These are phyloP conservation scores for Drosophila emarginata DNA, from an alignment of 2,888 invertebrate genomes.

Conservation along the genomic window DNA sequence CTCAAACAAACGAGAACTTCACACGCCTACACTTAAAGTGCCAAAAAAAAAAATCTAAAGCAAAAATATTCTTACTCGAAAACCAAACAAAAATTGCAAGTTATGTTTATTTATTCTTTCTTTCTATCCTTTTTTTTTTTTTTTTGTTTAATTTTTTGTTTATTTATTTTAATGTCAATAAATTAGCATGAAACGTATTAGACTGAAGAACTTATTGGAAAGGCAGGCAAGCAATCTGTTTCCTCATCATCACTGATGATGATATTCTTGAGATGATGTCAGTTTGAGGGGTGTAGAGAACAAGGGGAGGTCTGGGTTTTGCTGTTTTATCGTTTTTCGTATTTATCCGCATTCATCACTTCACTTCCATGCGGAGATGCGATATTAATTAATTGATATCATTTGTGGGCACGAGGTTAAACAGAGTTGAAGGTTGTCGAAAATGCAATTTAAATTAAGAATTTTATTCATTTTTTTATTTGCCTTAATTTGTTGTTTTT, in stretches of 20 bases:
- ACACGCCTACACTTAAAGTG: background rate
- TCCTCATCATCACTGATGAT: background rate
- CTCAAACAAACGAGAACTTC: constrained; percentile 1
- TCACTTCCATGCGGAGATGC: background rate
- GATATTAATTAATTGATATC: constrained; percentile 4
- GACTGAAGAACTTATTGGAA: background rate
- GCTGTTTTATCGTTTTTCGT: background rate
- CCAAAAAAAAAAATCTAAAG: no score
- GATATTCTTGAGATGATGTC: background rate
- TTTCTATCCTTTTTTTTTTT: background rate
- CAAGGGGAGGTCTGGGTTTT: background rate
- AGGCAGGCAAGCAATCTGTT: background rate
- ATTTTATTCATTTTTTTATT: background rate
- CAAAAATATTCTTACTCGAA: background rate
- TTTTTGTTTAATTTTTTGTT: background rate
- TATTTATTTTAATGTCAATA: constrained; percentile 2
- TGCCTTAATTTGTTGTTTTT: background rate
- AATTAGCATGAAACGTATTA: constrained; percentile 3
- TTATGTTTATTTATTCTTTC: constrained; percentile 1
- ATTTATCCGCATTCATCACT: background rate
- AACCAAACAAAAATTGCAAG: constrained; percentile 1
- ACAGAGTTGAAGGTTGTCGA: constrained; percentile 2
- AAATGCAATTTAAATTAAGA: background rate
- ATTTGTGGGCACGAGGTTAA: background rate
- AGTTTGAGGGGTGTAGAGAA: background rate